Evolutionary conservation across 2,113 vertebrate genomes (phyloP), one percentile per base, ranked within the genome.

Genomic region (Procavia capensis): DNA sequence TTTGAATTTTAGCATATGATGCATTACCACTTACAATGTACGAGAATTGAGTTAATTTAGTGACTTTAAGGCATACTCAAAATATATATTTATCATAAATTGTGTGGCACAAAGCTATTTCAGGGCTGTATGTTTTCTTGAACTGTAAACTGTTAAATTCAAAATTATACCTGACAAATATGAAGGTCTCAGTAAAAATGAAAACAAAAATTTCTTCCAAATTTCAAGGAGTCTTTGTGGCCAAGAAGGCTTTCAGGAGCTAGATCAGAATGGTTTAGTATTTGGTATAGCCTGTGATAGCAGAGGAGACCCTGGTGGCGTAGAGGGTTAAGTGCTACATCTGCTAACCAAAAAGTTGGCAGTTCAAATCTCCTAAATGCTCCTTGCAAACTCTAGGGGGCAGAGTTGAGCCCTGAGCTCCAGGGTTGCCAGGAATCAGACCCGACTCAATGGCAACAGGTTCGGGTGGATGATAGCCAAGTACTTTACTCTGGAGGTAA

Each of bases 181-280:
- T 4, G 63, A 88, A 83, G 34, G 13, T 19, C 13, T 47, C 76
- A 22, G 31, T 41, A 78, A 82, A 83, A 50, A 86, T 50, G 11
- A 82, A 24, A 24, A 7, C 9, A 57, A 82, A 70, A 74, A 29
- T 89, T 22, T 70, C n/a, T 79, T 66, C 34, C 25, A 66, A 3
- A 3, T 84, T 75, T 84, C 31, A 54, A 17, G n/a, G 5, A 39
- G 78, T 82, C 29, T 66, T 2, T 64, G 47, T 81, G 31, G 34
- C 45, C 95, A 88, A 96, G 57, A 2, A 91, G 34, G 85, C 34
- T 82, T 94, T 72, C 8, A 88, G 61, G 45, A 93, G 22, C 50
- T 86, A 14, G 36, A 14, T 75, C 25, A 74, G 2, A 86, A 41
- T 29, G 61, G 9, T 13, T 43, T 68, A 50, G 20, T 81, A 31